Percentiles rank a stretch among this genome's conserved stretches.
These are phyloP conservation scores for Neodiprion lecontei DNA, from an alignment of 1,140 invertebrate species.

Conservation along the genomic window DNA sequence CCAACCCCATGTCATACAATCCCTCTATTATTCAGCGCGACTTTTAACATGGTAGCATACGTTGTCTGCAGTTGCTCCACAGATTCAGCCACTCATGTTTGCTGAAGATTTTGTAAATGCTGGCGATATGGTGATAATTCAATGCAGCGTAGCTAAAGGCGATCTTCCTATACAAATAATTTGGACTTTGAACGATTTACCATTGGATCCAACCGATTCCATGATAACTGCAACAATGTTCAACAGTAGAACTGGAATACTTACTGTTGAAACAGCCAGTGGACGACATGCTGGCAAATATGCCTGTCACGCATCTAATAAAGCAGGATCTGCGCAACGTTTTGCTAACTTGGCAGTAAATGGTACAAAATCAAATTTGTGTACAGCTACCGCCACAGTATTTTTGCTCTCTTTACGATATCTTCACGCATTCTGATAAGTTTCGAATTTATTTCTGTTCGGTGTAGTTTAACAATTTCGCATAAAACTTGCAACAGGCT, in stretches of 20 bases:
- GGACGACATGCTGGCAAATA: constrained; percentile 59
- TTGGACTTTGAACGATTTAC: constrained; percentile 59
- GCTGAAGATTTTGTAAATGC: constrained; percentile 69
- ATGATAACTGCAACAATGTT: constrained; percentile 31
- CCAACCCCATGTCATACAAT: constrained; percentile 49
- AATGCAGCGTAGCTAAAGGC: constrained; percentile 69
- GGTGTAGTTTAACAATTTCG: not conserved
- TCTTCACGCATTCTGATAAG: constrained; percentile 2
- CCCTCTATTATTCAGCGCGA: constrained; percentile 30
- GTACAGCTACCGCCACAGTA: constrained; percentile 8
- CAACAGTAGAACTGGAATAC: constrained; percentile 57
- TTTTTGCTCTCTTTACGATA: constrained; percentile 5
- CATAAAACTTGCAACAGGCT: not conserved
- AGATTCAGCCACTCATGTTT: constrained; percentile 68
- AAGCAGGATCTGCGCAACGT: constrained; percentile 64
- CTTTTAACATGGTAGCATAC: constrained; percentile 22
- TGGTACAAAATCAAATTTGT: constrained; percentile 59
- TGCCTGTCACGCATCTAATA: constrained; percentile 51
- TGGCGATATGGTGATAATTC: constrained; percentile 70
- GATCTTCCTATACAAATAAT: constrained; percentile 68
- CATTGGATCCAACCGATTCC: constrained; percentile 46
- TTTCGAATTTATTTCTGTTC: not conserved
- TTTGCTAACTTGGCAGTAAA: constrained; percentile 73
- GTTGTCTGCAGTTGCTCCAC: constrained; percentile 61
- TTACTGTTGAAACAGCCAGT: constrained; percentile 59